Evolutionary conservation across 1,140 invertebrate genomes (phyloP), one percentile per base, ranked within the genome.

Genomic region (Dinothrombium tinctorium): DNA sequence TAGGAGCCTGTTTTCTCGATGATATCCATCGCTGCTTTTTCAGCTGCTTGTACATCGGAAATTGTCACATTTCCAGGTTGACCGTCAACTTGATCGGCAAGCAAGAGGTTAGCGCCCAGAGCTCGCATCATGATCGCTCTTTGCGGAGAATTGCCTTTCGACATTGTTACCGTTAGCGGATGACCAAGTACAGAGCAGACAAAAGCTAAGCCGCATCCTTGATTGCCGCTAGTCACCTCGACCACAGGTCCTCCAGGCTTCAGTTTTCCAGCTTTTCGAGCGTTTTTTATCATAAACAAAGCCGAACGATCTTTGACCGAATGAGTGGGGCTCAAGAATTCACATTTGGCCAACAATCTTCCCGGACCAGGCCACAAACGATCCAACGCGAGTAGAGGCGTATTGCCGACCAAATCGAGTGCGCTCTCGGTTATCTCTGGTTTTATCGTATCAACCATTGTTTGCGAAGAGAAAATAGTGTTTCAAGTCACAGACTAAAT

Each of bases 201-300:
- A 8, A 46, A 31, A 7, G 44, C 44, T 6, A 46, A n/a, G 19
- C 44, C 44, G 14, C 33, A 46, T 14, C 44, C 44, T 43, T 43
- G 44, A 29, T 46, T 46, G 24, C 44, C 44, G 21, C 32, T 37
- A 25, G 44, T 46, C n/a, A 46, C 40, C 25, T 46, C 44, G 6
- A 46, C 32, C 4, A 46, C 22, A 7, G 33, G 33, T 3, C 25
- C 22, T n/a, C 40, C 40, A 23, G 26, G 24, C 4, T 36, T 37
- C 7, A 46, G 26, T 25, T 33, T 20, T 3, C 44, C 44, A 2
- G n/a, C 12, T 40, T 41, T 25, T 25, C 23, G 14, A n/a, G 44
- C 44, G 17, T 45, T 38, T 21, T 28, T 25, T 5, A 46, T 23
- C 44, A 46, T 46, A 14, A 12, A 42, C 20, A 20, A 31, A 14